Percentiles rank a stretch among this genome's conserved stretches.
These are phyloP conservation scores for Drosophila mojavensis DNA, from an alignment of 1,140 invertebrate species.

Conservation along the genomic window DNA sequence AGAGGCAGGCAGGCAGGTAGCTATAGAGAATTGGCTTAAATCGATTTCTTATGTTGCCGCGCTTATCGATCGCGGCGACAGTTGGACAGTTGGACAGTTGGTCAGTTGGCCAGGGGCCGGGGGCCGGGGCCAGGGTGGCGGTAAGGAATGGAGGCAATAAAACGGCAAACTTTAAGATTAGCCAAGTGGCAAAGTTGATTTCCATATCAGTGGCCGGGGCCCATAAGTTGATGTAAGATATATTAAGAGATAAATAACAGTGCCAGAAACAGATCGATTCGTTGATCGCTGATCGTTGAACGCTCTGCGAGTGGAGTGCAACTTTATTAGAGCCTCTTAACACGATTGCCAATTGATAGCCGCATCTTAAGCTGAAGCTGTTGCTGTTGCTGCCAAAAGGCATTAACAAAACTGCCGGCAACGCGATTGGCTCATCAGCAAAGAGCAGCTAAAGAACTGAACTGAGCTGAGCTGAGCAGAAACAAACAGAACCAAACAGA, in stretches of 20 bases:
- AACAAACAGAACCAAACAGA: conserved; percentile 34
- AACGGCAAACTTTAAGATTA: conserved; percentile 62
- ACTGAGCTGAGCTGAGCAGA: conserved; percentile 26
- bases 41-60: conserved; percentile 79
- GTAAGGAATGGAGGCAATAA: neutral
- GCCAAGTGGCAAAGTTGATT: conserved; percentile 70
- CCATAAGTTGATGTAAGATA: conserved; percentile 78
- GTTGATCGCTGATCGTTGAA: conserved; percentile 50
- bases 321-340: conserved; percentile 79
- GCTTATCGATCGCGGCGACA: conserved; percentile 17
- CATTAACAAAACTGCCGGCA: conserved; percentile 76
- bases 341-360: conserved; percentile 66
- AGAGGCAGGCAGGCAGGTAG: conserved; percentile 8
- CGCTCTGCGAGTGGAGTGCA: conserved; percentile 32
- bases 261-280: conserved; percentile 67
- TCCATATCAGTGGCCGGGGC: conserved; percentile 46
- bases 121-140: neutral
- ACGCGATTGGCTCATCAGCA: conserved; percentile 16
- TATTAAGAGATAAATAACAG: conserved; percentile 70
- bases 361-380: neutral
- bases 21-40: conserved; percentile 52
- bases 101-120: too few relatives aligned
- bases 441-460: neutral
- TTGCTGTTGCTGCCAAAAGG: conserved; percentile 68
- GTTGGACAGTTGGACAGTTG: neutral